Percentiles rank a stretch among this genome's conserved stretches.
phyloP scores from a whole-genome alignment of 2,113 vertebrate species.

The Ophthalmolycus amberensis region DNA sequence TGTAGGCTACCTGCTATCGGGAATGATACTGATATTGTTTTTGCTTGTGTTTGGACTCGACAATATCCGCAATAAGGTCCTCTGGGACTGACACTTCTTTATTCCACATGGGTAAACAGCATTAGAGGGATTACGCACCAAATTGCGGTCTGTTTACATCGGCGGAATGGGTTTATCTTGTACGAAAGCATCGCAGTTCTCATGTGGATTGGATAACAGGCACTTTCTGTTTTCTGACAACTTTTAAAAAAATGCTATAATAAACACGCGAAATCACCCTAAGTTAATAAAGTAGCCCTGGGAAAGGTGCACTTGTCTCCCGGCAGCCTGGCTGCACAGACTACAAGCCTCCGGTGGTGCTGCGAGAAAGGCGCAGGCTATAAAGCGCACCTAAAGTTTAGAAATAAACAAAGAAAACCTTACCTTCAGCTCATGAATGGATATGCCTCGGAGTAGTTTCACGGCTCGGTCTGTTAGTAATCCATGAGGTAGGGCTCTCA shows the following conservation, averaged over 20 bases:
- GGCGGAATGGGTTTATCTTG: neutral
- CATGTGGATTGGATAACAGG: neutral
- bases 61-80: constrained; percentile 7
- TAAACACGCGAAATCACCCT: constrained; percentile 4
- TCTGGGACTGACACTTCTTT: constrained; percentile 42
- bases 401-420: constrained; percentile 73
- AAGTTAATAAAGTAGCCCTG: constrained; percentile 42
- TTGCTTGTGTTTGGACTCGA: neutral
- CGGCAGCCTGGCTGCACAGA: constrained; percentile 43
- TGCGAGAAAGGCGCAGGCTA: constrained; percentile 28
- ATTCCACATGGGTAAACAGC: constrained; percentile 50
- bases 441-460: constrained; percentile 79
- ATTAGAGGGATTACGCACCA: constrained; percentile 60
- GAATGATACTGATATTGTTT: constrained; percentile 4
- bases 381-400: constrained; percentile 69
- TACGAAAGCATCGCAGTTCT: neutral
- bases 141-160: constrained; percentile 28
- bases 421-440: constrained; percentile 94
- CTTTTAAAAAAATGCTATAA: constrained; percentile 17
- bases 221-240: neutral
- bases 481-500: constrained; percentile 84
- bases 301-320: constrained; percentile 76
- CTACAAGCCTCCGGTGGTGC: constrained; percentile 51
- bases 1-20: neutral
- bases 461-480: constrained; percentile 90